Evolutionary conservation across 2,113 vertebrate species (phyloP).

Genomic region (Chascanopsetta lugubris): DNA sequence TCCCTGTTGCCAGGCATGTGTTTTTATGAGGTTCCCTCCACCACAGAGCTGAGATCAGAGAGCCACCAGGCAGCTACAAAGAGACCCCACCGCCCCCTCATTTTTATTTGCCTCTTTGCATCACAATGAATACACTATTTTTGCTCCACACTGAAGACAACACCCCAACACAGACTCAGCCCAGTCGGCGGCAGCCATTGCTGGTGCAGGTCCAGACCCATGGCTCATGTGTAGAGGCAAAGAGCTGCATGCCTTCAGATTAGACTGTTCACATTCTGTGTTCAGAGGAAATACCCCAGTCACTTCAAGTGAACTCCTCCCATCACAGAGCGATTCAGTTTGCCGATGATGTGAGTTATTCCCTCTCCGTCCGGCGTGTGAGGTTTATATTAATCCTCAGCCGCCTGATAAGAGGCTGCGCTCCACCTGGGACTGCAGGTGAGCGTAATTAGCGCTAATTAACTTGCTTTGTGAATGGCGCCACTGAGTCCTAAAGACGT

Average conservation of each 20-base stretch:
- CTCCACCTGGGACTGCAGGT: constrained; percentile 56
- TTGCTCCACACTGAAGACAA: constrained; percentile 4
- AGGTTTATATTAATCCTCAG: constrained; percentile 29
- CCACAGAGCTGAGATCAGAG: constrained; percentile 27
- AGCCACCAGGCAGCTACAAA: too few species aligned
- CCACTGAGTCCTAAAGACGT: not conserved
- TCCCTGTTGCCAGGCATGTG: constrained; percentile 22
- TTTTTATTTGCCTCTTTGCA: constrained; percentile 26
- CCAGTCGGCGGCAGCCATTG: too few species aligned
- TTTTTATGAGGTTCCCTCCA: constrained; percentile 10
- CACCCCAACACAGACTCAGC: not conserved
- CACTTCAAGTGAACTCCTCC: too few species aligned
- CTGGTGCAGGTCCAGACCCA: too few species aligned
- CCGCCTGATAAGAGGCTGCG: constrained; percentile 19
- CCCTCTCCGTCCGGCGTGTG: too few species aligned
- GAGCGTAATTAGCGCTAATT: constrained; percentile 55
- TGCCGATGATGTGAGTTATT: too few species aligned
- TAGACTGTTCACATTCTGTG: too few species aligned
- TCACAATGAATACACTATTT: constrained; percentile 23
- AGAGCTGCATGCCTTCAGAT: too few species aligned
- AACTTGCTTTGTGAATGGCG: constrained; percentile 35
- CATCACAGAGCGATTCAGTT: too few species aligned
- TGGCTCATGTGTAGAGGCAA: too few species aligned
- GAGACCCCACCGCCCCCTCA: too few species aligned
- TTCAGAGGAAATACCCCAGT: too few species aligned